Evolutionary conservation across 2,113 vertebrate genomes (phyloP).

Genomic region (Oceanodroma tethys): DNA sequence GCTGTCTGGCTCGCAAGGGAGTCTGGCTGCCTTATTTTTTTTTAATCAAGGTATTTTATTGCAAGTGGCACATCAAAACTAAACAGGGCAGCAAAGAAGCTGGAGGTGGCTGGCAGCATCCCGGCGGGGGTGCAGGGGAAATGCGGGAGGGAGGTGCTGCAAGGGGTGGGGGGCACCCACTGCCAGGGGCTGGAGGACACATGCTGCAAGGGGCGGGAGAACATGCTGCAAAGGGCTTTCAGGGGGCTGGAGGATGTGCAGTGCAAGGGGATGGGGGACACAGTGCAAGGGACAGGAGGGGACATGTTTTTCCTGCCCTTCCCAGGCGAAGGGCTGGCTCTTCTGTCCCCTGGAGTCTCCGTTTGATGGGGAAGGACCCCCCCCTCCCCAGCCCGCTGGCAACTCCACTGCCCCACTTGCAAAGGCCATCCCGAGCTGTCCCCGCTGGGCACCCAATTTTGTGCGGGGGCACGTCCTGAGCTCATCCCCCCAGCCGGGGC

Average conservation of each 20-base stretch:
- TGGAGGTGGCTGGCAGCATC: fast-evolving
- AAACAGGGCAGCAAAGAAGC: not conserved
- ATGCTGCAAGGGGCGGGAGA: too few species aligned
- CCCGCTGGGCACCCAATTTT: not conserved
- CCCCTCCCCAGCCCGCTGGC: not conserved
- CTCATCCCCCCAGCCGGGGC: not conserved
- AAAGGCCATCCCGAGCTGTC: not conserved
- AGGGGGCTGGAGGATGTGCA: not conserved
- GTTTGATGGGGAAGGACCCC: fast-evolving
- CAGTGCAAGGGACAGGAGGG: not conserved
- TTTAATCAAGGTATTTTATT: not conserved
- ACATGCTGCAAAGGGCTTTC: not conserved
- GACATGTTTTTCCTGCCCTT: not conserved
- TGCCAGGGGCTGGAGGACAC: not conserved
- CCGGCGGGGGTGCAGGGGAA: fast-evolving
- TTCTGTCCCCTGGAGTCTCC: not conserved
- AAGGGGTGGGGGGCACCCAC: not conserved
- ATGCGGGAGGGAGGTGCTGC: not conserved
- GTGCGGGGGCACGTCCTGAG: not conserved
- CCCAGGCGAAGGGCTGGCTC: not conserved
- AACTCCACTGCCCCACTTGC: not conserved
- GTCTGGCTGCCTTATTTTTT: not conserved
- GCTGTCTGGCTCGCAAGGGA: not conserved
- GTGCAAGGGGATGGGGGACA: not conserved
- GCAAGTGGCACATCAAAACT: not conserved